These are phyloP conservation scores for Xenops minutus DNA, from an alignment of 2,797 vertebrate species.

Conservation along the genomic window DNA sequence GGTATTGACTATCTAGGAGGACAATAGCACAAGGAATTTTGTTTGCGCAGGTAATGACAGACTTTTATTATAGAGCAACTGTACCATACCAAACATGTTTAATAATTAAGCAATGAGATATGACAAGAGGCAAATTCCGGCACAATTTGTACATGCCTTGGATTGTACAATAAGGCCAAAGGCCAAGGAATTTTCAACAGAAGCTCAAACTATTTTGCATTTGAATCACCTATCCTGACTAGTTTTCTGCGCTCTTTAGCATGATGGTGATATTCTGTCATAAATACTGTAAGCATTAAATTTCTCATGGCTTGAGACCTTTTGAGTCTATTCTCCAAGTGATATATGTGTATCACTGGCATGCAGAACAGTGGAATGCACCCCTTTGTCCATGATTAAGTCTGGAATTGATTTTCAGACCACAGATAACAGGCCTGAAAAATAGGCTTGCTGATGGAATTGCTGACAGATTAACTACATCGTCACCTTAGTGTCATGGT, in stretches of 20 bases:
- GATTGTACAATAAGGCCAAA: slow-evolving; percentile 3
- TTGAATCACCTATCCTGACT: neutral
- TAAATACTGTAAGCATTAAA: slow-evolving; percentile 35
- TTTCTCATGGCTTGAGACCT: neutral
- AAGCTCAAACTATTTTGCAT: neutral
- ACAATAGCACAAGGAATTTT: slow-evolving; percentile 3
- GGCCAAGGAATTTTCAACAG: slow-evolving; percentile 1
- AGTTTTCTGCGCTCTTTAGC: neutral
- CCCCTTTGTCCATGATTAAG: slow-evolving; percentile 2
- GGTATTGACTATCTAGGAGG: neutral
- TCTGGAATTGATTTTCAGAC: slow-evolving; percentile 49
- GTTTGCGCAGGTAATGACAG: neutral
- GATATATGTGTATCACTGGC: neutral
- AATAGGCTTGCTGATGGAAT: slow-evolving; percentile 23
- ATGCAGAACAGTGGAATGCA: neutral
- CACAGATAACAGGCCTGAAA: slow-evolving; percentile 35
- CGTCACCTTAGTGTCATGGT: neutral
- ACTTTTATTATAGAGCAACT: slow-evolving; percentile 12
- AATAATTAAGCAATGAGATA: slow-evolving; percentile 57
- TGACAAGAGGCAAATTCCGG: slow-evolving; percentile 29
- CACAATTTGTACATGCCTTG: slow-evolving; percentile 17
- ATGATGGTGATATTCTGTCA: neutral
- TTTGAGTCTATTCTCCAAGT: neutral
- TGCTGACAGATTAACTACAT: neutral
- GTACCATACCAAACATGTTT: neutral